Percentiles rank a stretch among this genome's conserved stretches.
phyloP scores from a whole-genome alignment of 2,113 vertebrate genomes.

The Typhlomys cinereus region DNA sequence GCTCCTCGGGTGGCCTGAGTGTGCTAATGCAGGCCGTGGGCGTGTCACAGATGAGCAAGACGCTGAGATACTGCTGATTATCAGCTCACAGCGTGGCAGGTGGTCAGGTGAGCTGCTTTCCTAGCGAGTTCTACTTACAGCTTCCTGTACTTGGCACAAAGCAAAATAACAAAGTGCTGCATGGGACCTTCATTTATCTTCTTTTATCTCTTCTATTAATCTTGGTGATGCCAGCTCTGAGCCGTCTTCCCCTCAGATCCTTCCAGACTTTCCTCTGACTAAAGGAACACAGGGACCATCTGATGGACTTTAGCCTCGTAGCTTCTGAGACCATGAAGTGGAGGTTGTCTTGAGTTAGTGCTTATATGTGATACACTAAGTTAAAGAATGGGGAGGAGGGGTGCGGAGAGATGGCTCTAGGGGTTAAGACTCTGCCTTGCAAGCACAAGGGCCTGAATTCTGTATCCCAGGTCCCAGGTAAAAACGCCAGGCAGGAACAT shows the following conservation, averaged over 20 bases:
- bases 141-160: neutral
- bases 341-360: neutral
- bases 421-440: no score
- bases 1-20: neutral
- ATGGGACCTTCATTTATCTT: neutral
- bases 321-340: neutral
- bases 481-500: no score
- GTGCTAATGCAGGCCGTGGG: neutral
- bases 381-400: neutral
- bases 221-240: slow-evolving; percentile 6
- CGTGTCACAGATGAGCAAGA: neutral
- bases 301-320: neutral
- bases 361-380: neutral
- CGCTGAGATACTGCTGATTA: neutral
- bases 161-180: neutral
- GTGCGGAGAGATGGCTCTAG: no score
- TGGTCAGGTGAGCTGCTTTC: neutral
- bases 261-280: neutral
- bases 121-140: neutral
- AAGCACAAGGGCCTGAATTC: no score
- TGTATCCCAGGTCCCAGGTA: no score
- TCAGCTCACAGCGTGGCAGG: neutral
- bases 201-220: neutral
- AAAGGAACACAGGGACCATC: neutral
- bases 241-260: neutral